Base-by-base conservation (phyloP, 1,140 invertebrate species). In the Homalodisca vitripennis region DNA sequence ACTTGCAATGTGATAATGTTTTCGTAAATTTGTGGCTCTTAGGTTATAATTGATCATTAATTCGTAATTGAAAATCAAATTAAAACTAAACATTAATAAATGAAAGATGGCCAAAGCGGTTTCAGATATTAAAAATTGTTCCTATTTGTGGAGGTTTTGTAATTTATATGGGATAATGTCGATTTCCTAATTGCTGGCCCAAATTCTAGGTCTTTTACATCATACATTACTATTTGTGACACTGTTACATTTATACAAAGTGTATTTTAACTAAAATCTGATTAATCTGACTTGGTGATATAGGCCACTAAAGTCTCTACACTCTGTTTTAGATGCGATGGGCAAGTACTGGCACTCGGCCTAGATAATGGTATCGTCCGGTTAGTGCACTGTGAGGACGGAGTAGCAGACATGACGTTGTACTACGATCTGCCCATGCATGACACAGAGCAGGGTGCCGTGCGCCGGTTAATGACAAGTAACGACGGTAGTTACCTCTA, bases 361-460 rank as follows among this genome's bases (percentile, higher is more conserved):
- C 86, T 90, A 76, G 78, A 86, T 66, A 83, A 87, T 66, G 91
- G 91, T 13, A 82, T 85, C 66, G 83, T 93, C 51, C 83, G 89
- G 6, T 79, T 92, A 6, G 84, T 88, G 69, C 81, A 63, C 3
- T 41, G 79, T 69, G 77, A 86, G 71, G 30, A 81, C 67, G 70
- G 84, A 79, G 76, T 77, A 32, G 73, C 75, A 14, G 85, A 89
- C 77, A 82, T 88, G 24, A 77, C 79, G 0, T 85, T 93, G 71
- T 90, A 87, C 75, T 91, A 90, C 82, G 80, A 82, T 14, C 79
- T 92, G 41, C 83, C 87, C 22, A 89, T 93, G 84, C 93, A 96
- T 75, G 92, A 95, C 77, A 84, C 84, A 64, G 83, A 85, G 62
- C 89, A 89, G 55, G 92, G 92, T 17, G 79, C 80, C n/a, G 84